A percentile compares a stretch with the other conserved stretches of the same genome.
Evolutionary conservation across 2,888 invertebrate species (phyloP).

Genomic region (Marronus borbonicus): DNA sequence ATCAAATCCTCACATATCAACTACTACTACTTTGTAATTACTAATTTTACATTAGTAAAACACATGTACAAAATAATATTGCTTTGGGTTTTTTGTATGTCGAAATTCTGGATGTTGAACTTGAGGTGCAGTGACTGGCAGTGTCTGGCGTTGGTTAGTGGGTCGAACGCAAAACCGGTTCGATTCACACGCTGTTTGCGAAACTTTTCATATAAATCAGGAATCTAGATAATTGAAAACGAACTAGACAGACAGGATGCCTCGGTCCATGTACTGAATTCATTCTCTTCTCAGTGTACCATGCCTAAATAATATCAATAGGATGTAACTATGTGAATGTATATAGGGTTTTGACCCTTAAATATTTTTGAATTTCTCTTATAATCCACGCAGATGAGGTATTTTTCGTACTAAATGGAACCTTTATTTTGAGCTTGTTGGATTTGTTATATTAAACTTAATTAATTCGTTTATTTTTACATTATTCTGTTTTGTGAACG

Average conservation of each 20-base stretch:
- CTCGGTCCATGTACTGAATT: not conserved
- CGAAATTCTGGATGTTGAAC: conserved; percentile 24
- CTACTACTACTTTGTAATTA: too few relatives aligned
- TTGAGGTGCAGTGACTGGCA: conserved; percentile 22
- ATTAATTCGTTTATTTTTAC: not conserved
- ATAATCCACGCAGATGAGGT: not conserved
- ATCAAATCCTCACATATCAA: too few relatives aligned
- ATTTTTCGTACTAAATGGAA: not conserved
- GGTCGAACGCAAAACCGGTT: conserved; percentile 44
- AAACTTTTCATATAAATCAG: conserved; percentile 32
- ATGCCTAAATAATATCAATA: not conserved
- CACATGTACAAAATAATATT: not conserved
- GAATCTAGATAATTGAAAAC: conserved; percentile 28
- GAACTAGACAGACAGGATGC: conserved; percentile 38
- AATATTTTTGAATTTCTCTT: not conserved
- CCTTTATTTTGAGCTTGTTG: not conserved
- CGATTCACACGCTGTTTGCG: conserved; percentile 41
- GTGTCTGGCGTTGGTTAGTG: conserved; percentile 34
- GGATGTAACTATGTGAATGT: not conserved
- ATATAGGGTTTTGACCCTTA: not conserved
- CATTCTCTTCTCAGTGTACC: not conserved
- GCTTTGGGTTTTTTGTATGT: not conserved
- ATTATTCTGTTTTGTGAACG: too few relatives aligned
- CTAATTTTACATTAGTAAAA: too few relatives aligned
- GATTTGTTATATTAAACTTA: not conserved